Base-by-base conservation (phyloP, 2,113 vertebrate genomes). In the Rhodinocichla rosea region DNA sequence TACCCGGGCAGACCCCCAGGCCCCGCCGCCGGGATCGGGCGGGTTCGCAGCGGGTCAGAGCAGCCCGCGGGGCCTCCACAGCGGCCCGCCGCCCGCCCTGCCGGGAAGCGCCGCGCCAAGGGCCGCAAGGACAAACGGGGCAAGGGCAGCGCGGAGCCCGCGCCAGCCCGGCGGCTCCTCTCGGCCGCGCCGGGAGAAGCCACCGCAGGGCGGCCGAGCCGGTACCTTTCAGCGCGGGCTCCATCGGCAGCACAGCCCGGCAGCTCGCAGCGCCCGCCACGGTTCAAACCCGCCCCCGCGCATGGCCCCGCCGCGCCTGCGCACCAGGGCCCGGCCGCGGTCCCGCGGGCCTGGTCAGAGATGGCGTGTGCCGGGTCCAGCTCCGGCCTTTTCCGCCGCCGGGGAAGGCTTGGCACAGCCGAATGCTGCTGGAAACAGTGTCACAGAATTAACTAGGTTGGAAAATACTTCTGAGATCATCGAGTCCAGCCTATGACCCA, bases 181-280 rank as follows among this genome's bases (percentile, higher is more conserved):
- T 39, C 55, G 11, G 23, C 32, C 13, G 26, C 19, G 32, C 40
- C 14, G 6, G 27, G 39, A n/a, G 44, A 14, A 64, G 30, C 7
- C n/a, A 7, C 10, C 30, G 13, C 35, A 9, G 4, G n/a, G 49
- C 18, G 4, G 26, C 9, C 28, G 6, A 35, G 59, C 37, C 53
- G 9, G 28, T 95, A 95, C 95, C 95, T 96, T 62, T 57, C 67
- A 96, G 71, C 7, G 90, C 20, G 24, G 67, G 53, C 90, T 94
- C 92, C 95, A 96, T 96, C 10, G 19, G 42, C 79, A 1, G 3
- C 33, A 4, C 71, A 9, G 33, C 40, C 18, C 28, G 2, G 30
- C 7, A 3, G 44, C 21, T 22, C 13, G 50, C 35, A 18, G 2
- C 13, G 21, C 85, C 82, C 92, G 94, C 90, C 87, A 60, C 87